These are phyloP conservation scores for Masticophis lateralis DNA, from an alignment of 2,797 vertebrate genomes.

Conservation along the genomic window DNA sequence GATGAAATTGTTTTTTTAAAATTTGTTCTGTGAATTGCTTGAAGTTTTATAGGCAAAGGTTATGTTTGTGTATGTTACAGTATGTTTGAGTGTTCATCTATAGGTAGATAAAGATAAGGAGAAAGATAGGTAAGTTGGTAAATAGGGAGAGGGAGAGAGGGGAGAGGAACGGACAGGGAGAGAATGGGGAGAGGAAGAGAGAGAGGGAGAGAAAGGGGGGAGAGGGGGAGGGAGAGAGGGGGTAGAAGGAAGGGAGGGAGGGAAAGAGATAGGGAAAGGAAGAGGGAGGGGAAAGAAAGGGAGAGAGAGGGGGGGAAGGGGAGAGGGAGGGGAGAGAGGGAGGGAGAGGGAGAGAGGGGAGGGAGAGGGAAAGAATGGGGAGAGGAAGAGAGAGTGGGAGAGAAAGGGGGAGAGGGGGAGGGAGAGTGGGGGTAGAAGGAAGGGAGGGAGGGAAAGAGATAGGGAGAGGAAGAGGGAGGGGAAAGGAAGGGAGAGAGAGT, in stretches of 20 bases:
- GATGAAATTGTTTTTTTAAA: not conserved
- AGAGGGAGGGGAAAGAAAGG: fast-evolving
- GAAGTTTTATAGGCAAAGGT: not conserved
- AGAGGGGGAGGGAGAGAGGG: no score
- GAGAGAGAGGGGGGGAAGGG: not conserved
- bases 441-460: not conserved
- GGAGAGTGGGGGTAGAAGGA: no score
- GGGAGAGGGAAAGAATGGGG: no score
- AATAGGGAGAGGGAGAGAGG: not conserved
- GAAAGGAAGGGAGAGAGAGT: fast-evolving
- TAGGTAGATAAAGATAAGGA: not conserved
- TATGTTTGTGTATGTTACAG: not conserved
- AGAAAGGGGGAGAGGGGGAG: fast-evolving
- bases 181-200: no score
- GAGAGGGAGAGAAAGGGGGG: no score
- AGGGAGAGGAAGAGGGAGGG: not conserved
- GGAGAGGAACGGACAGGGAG: no score
- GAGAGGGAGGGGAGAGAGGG: fast-evolving
- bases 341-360: not conserved
- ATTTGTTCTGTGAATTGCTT: not conserved
- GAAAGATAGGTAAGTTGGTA: not conserved
- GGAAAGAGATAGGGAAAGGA: fast-evolving
- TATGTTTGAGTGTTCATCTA: not conserved
- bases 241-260: no score
- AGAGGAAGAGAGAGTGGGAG: no score